Percentiles rank a stretch among this genome's conserved stretches.
Evolutionary conservation across 2,113 vertebrate species (phyloP).

Genomic region (Ondatra zibethicus): DNA sequence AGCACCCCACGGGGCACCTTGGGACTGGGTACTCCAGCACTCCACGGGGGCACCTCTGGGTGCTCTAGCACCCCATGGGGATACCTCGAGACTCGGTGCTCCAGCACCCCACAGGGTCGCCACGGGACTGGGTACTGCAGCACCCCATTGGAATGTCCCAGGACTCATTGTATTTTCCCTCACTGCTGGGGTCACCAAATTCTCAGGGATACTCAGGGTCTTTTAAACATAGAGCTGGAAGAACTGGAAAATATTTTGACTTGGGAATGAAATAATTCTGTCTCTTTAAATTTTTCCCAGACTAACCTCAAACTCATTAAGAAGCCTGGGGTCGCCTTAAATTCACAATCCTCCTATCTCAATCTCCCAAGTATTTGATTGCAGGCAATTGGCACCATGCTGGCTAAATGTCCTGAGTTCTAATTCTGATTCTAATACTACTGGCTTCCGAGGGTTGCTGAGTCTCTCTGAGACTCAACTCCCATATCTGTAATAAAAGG

Average conservation of each 20-base stretch:
- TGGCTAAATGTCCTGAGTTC: not conserved
- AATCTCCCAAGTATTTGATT: not conserved
- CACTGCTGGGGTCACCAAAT: not conserved
- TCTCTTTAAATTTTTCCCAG: not conserved
- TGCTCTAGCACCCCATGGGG: too few species aligned
- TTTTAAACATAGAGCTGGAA: not conserved
- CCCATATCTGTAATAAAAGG: not conserved
- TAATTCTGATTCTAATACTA: not conserved
- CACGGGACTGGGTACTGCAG: not conserved
- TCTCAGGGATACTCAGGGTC: not conserved
- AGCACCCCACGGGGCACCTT: too few species aligned
- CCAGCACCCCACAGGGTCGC: not conserved
- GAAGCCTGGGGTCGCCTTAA: not conserved
- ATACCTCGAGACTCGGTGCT: not conserved
- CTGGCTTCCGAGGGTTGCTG: not conserved
- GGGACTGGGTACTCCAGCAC: too few species aligned
- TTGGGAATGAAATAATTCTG: not conserved
- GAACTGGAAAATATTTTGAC: constrained; percentile 6
- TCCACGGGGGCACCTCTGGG: too few species aligned
- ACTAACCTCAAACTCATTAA: not conserved
- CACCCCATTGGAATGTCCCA: not conserved
- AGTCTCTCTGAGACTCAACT: not conserved
- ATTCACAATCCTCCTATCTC: not conserved
- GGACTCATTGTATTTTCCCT: not conserved
- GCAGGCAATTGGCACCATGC: not conserved